These are phyloP conservation scores for Eutolmus rufibarbis DNA, from an alignment of 2,888 invertebrate genomes.

Conservation along the genomic window DNA sequence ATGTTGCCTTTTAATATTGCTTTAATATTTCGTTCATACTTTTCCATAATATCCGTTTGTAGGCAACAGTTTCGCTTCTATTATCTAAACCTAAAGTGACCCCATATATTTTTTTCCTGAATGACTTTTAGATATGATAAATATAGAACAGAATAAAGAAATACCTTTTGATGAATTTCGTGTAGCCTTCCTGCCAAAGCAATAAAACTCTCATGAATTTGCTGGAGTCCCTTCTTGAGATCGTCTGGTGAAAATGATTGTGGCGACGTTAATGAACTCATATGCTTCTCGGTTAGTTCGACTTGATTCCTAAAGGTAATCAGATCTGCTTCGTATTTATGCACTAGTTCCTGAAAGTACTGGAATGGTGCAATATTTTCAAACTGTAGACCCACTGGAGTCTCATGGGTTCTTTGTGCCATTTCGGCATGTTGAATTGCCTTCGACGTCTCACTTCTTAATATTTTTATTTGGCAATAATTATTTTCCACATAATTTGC, in stretches of 20 bases:
- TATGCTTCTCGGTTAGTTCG: conserved; percentile 75
- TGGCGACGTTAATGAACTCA: conserved; percentile 70
- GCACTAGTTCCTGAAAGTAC: conserved; percentile 74
- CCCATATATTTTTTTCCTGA: background rate
- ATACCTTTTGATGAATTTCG: conserved; percentile 73
- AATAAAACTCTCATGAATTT: conserved; percentile 86
- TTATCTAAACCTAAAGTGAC: too few relatives aligned
- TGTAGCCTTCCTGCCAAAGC: conserved; percentile 87
- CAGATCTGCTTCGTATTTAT: conserved; percentile 75
- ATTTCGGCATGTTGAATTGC: conserved; percentile 78
- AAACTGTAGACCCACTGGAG: conserved; percentile 76
- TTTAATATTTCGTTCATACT: too few relatives aligned
- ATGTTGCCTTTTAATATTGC: too few relatives aligned
- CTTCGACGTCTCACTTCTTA: conserved; percentile 77
- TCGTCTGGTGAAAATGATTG: conserved; percentile 76
- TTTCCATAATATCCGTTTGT: too few relatives aligned
- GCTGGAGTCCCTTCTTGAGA: conserved; percentile 77
- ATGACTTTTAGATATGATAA: background rate
- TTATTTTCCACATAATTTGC: conserved; percentile 59
- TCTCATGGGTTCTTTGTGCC: conserved; percentile 80
- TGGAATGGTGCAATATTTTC: conserved; percentile 76
- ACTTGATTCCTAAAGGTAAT: conserved; percentile 74
- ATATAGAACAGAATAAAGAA: background rate
- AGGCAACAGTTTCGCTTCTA: too few relatives aligned
- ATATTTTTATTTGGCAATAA: conserved; percentile 59